phyloP scores from a whole-genome alignment of 2,797 vertebrate genomes.

The Acipenser oxyrinchus region DNA sequence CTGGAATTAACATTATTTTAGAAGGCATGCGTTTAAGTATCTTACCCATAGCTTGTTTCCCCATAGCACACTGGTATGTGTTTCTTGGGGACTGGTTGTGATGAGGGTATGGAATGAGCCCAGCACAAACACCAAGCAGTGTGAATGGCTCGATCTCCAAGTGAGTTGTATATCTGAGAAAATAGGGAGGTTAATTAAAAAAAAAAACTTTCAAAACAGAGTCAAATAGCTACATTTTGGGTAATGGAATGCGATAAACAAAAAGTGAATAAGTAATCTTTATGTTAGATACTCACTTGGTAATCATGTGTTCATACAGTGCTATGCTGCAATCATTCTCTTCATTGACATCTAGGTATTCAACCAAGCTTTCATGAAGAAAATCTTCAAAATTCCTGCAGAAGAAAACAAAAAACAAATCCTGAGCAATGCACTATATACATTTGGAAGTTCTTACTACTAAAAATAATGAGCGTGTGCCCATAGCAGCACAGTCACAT shows the following conservation, averaged over 20 bases:
- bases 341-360: slow-evolving; percentile 97
- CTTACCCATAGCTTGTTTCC: slow-evolving; percentile 99
- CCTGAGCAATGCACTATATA: not conserved
- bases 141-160: slow-evolving; percentile 98
- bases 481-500: no score
- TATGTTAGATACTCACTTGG: slow-evolving; percentile 64
- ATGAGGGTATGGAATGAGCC: slow-evolving; percentile 95
- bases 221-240: not conserved
- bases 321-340: slow-evolving; percentile 96
- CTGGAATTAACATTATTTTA: no score
- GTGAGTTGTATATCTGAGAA: slow-evolving; percentile 80
- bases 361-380: slow-evolving; percentile 90
- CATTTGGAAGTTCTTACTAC: not conserved
- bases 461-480: no score
- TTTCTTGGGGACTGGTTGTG: slow-evolving; percentile 98
- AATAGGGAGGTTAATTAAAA: no score
- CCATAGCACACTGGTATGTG: slow-evolving; percentile 98
- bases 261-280: not conserved
- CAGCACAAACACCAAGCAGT: slow-evolving; percentile 90
- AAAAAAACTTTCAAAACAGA: not conserved
- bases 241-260: not conserved
- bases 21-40: not conserved
- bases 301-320: slow-evolving; percentile 87
- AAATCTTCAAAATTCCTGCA: slow-evolving; percentile 94
- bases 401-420: slow-evolving; percentile 9